Evolutionary conservation across 2,797 vertebrate genomes (phyloP).

Genomic region (Eulemur mongoz): DNA sequence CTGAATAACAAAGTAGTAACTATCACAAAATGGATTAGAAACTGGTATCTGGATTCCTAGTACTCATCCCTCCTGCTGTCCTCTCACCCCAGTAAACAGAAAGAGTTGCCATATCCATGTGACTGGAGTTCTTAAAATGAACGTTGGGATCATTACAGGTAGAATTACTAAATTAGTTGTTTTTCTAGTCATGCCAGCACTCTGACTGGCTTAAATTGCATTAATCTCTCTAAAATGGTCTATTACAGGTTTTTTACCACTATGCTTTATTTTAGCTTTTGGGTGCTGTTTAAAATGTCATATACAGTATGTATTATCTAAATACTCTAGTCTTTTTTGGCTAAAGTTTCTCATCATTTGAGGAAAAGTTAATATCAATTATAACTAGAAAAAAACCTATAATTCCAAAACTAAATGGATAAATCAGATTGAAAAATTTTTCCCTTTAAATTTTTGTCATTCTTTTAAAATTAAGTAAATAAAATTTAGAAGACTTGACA

Average conservation of each 20-base stretch:
- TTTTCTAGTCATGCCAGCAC: background rate
- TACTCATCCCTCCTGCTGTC: background rate
- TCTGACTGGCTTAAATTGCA: background rate
- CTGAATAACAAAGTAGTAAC: background rate
- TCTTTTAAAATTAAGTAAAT: slow-evolving; percentile 26
- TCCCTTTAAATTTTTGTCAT: background rate
- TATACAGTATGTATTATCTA: background rate
- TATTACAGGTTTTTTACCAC: background rate
- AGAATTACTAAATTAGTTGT: background rate
- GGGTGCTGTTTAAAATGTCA: background rate
- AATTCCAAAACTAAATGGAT: background rate
- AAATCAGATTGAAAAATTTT: background rate
- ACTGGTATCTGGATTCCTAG: background rate
- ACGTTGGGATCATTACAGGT: background rate
- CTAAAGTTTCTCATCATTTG: background rate
- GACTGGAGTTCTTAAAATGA: background rate
- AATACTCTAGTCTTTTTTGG: background rate
- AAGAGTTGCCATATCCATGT: background rate
- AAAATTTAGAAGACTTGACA: background rate
- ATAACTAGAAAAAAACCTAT: background rate
- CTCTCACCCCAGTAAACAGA: background rate
- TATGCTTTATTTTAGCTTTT: background rate
- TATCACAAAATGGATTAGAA: background rate
- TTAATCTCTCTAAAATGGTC: background rate
- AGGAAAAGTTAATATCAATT: background rate